Percentiles rank a stretch among this genome's conserved stretches.
phyloP scores from a whole-genome alignment of 2,113 vertebrate genomes.

The Dolichotis patagonum region DNA sequence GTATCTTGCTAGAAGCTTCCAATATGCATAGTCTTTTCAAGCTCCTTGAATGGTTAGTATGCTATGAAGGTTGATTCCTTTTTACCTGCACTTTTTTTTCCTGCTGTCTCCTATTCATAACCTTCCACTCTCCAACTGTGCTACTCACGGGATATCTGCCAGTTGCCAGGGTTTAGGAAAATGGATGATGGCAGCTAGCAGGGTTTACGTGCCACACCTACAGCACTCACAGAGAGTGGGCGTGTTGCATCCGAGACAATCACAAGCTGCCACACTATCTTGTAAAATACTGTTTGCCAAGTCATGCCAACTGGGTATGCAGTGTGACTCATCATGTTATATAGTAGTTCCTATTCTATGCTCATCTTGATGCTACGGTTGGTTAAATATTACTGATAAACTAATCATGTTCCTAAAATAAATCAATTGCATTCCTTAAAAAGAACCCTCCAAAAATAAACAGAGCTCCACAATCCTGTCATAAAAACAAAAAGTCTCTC shows the following conservation, averaged over 20 bases:
- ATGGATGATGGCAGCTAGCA: slow-evolving; percentile 64
- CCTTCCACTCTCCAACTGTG: slow-evolving; percentile 48
- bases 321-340: slow-evolving; percentile 66
- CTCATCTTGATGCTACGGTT: slow-evolving; percentile 74
- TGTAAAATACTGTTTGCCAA: slow-evolving; percentile 65
- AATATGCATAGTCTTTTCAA: neutral
- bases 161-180: slow-evolving; percentile 71
- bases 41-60: neutral
- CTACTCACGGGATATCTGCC: slow-evolving; percentile 75
- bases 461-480: slow-evolving; percentile 66
- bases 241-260: slow-evolving; percentile 35
- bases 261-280: slow-evolving; percentile 57
- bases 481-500: slow-evolving; percentile 46
- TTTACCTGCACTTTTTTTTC: neutral
- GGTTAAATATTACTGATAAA: slow-evolving; percentile 76
- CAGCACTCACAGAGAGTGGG: slow-evolving; percentile 48
- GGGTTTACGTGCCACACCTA: slow-evolving; percentile 47
- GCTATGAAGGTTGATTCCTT: neutral
- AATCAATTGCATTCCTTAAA: slow-evolving; percentile 79
- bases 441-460: slow-evolving; percentile 73
- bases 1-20: neutral
- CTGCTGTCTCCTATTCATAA: slow-evolving; percentile 44
- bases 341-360: slow-evolving; percentile 31
- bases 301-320: slow-evolving; percentile 68
- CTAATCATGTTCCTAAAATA: slow-evolving; percentile 71